Conservation (phyloP, 2,888 invertebrate genomes). For the Melieria omissa region DNA sequence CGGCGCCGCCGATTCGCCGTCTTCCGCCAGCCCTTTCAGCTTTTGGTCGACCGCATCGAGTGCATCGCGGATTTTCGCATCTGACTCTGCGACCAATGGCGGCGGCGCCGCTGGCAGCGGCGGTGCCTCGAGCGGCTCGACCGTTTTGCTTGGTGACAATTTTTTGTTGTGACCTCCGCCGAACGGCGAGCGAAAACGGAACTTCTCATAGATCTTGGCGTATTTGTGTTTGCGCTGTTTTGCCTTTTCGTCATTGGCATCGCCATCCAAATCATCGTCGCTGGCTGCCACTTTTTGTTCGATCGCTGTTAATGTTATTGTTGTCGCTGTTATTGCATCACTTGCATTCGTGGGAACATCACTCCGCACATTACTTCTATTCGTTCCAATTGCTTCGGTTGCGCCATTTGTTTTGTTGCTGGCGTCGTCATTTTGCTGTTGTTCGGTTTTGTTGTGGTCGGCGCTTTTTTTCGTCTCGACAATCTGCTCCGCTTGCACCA, state of each 20-base stretch:
- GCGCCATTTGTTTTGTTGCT: no score
- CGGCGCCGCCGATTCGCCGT: slow-evolving; percentile 17
- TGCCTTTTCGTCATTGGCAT: slow-evolving; percentile 45
- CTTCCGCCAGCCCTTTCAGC: slow-evolving; percentile 49
- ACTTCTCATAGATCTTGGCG: slow-evolving; percentile 62
- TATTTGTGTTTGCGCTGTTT: slow-evolving; percentile 59
- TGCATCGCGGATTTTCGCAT: slow-evolving; percentile 60
- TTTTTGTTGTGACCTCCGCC: slow-evolving; percentile 47
- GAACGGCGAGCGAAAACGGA: slow-evolving; percentile 57
- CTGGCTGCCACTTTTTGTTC: neutral
- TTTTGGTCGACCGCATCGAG: slow-evolving; percentile 60
- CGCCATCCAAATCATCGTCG: slow-evolving; percentile 36
- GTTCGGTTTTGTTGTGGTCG: no score
- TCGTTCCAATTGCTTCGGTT: no score
- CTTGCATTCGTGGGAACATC: no score
- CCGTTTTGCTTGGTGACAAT: slow-evolving; percentile 14
- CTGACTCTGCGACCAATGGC: slow-evolving; percentile 46
- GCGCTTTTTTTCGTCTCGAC: no score
- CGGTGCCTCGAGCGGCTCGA: neutral
- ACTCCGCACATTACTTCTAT: no score
- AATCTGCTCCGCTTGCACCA: no score
- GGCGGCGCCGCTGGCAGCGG: neutral
- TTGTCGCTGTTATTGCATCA: neutral
- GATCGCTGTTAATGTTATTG: neutral
- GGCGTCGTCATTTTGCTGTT: no score